Evolutionary conservation across 2,888 invertebrate species (phyloP), one percentile per base, ranked within the genome.

Genomic region (Mamestra brassicae): DNA sequence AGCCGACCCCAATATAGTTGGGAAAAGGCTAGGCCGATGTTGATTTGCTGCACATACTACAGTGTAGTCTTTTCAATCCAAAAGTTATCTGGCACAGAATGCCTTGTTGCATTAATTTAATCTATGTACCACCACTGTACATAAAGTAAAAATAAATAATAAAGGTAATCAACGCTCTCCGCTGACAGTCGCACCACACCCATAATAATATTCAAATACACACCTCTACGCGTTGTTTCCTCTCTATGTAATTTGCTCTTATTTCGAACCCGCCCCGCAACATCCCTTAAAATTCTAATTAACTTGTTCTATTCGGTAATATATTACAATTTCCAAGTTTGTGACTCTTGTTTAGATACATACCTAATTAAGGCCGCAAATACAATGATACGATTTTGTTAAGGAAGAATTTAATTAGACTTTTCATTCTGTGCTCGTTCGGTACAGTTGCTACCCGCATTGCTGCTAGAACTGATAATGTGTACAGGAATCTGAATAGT

Each of bases 271-370:
- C 67, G 11, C 34, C 50, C 61, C 58, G 50, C 38, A 50, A 38
- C 47, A 58, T 11, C 58, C 67, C 71, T 58, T 68, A 64, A 75
- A 76, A 85, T 77, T 82, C 62, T 84, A 86, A 86, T 86, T 86
- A 88, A 74, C 82, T 74, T 76, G 77, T 80, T 73, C 64, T 64
- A 82, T 74, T 47, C 52, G 74, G 65, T 73, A 73, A 72, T 76
- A 73, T 78, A 80, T 77, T 67, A 66, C 65, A 78, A 85, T 78
- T 68, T 75, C 38, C 7, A 69, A 76, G 67, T 74, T 76, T 75
- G 64, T 36, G 55, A 76, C 60, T 78, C 42, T 69, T 74, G 58
- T 74, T 17, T 58, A 45, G 54, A 45, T 34, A 62, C 13, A 13
- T 63, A 26, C 26, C 26, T 26, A 38, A 64, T 81, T 69, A 62